Percentiles rank a stretch among this genome's conserved stretches.
These are phyloP conservation scores for Diplogasteroides magnus DNA, from an alignment of 1,140 invertebrate species.

Conservation along the genomic window DNA sequence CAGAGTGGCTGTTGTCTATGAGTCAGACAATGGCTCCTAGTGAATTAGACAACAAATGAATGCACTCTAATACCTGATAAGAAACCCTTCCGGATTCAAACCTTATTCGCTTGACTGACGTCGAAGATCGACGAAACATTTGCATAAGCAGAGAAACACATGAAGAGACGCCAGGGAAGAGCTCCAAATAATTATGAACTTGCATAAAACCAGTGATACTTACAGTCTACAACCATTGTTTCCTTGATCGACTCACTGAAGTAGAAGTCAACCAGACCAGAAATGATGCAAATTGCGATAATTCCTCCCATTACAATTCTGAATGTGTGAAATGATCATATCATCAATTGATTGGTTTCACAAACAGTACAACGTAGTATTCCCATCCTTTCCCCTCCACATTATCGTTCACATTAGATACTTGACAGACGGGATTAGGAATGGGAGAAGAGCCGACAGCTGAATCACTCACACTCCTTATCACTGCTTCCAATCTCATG, in stretches of 20 bases:
- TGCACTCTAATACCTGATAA: too few species aligned
- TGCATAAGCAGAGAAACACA: conserved; percentile 1
- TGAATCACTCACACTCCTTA: too few species aligned
- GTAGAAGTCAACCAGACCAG: not conserved
- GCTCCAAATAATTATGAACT: not conserved
- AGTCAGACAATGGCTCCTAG: too few species aligned
- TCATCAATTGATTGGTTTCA: not conserved
- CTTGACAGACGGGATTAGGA: not conserved
- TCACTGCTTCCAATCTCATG: too few species aligned
- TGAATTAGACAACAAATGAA: too few species aligned
- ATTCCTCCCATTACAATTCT: not conserved
- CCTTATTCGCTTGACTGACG: not conserved
- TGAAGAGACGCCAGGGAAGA: not conserved
- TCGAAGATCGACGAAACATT: conserved; percentile 11
- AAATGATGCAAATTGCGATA: not conserved
- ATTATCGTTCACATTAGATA: not conserved
- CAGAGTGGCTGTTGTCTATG: too few species aligned
- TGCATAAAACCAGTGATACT: not conserved
- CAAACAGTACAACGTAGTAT: not conserved
- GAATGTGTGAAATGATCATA: not conserved
- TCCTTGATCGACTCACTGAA: not conserved
- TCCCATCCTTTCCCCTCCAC: not conserved
- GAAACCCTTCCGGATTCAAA: not conserved
- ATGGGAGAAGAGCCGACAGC: not conserved
- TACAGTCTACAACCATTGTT: not conserved